Evolutionary conservation across 2,797 vertebrate species (phyloP), one percentile per base, ranked within the genome.

Genomic region (Semaprochilodus insignis): DNA sequence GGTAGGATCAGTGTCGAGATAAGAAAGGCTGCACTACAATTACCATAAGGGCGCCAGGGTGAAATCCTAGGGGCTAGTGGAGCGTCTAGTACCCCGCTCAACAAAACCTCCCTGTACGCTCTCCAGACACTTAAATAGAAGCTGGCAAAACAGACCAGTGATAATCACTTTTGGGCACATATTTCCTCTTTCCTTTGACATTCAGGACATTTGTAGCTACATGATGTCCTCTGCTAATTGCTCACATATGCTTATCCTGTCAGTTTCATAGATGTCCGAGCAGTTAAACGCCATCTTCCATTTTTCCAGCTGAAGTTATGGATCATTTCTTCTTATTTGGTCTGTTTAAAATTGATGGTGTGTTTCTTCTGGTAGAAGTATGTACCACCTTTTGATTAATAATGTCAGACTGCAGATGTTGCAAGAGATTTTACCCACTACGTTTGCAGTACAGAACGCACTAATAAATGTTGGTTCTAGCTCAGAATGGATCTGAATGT

Each of bases 1-100:
- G 25, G 34, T 40, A 34, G 70, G 70, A 75, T 82, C 67, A 75
- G 65, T 36, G 34, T 21, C 8, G 54, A 72, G 84, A 85, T 85
- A 79, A 79, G 63, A 79, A 8, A 73, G 55, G 16, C 31, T 17
- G 66, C 63, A 55, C 31, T 74, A 48, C 78, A 82, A 81, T 48
- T 74, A 40, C 54, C 19, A 36, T 17, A 34, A 59, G 54, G 72
- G 54, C 54, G 72, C 72, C 72, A n/a, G 54, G 10, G 27, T 74
- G 31, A 74, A 54, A 23, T 73, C 51, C 71, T 55, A 54, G 48
- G 71, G 51, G 51, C 51, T 31, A 74, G 54, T 21, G 25, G 55
- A 73, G 25, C 23, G 14, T 73, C 48, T 31, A 23, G 48, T 74
- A 14, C 19, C 27, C 52, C 34, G 16, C 25, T 55, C 48, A 55